Evolutionary conservation across 2,797 vertebrate species (phyloP).

Genomic region (Pteropus rufus): DNA sequence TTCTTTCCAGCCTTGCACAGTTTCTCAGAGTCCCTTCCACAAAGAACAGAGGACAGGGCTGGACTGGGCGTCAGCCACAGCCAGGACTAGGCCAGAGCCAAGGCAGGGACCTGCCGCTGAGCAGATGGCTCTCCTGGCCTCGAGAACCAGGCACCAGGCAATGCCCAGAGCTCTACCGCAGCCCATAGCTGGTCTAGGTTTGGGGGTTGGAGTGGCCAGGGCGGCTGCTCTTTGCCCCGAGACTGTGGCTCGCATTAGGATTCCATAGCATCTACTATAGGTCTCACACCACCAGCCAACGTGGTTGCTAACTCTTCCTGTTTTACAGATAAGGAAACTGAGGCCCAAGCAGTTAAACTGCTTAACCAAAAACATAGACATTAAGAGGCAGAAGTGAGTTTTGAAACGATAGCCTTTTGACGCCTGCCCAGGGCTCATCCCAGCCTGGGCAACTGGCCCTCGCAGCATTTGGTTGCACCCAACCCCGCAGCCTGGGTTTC

Average conservation of each 20-base stretch:
- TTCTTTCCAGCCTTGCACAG: neutral
- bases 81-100: neutral
- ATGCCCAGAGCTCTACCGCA: neutral
- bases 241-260: neutral
- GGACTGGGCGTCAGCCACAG: neutral
- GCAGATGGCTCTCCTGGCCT: neutral
- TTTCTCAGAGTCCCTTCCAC: neutral
- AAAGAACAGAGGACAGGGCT: neutral
- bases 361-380: neutral
- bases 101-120: neutral
- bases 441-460: neutral
- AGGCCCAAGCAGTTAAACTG: neutral
- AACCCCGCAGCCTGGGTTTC: neutral
- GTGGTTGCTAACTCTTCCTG: neutral
- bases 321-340: neutral
- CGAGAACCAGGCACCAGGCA: neutral
- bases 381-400: neutral
- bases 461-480: neutral
- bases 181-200: neutral
- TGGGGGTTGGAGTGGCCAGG: neutral
- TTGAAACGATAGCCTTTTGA: neutral
- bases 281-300: neutral
- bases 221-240: neutral
- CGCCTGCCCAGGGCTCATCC: neutral
- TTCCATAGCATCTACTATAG: neutral